Evolutionary conservation across 2,888 invertebrate genomes (phyloP).

Genomic region (Latrodectus hesperus): DNA sequence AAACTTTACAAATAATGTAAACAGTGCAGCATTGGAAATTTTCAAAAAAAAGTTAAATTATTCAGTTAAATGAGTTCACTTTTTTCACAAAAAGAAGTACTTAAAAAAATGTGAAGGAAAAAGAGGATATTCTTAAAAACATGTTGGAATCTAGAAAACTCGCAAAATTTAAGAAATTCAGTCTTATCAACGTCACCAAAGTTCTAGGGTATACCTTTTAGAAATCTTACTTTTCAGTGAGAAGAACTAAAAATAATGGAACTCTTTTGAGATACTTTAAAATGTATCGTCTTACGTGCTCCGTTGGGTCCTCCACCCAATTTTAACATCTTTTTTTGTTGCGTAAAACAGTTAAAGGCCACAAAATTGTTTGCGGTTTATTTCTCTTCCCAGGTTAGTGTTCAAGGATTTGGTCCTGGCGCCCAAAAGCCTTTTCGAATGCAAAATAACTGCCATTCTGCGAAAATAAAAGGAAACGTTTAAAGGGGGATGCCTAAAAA

Average conservation of each 20-base stretch:
- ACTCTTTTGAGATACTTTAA: slow-evolving; percentile 51
- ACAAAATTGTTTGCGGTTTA: slow-evolving; percentile 25
- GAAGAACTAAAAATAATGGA: background rate
- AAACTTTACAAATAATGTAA: too few species aligned
- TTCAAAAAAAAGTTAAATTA: too few species aligned
- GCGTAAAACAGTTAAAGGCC: background rate
- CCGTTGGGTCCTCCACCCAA: slow-evolving; percentile 3
- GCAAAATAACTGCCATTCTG: slow-evolving; percentile 67
- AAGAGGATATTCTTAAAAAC: too few species aligned
- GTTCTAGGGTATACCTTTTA: too few species aligned
- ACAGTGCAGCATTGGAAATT: too few species aligned
- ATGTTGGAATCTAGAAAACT: too few species aligned
- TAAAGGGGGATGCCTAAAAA: slow-evolving; percentile 14
- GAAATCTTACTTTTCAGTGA: too few species aligned
- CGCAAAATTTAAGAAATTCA: too few species aligned
- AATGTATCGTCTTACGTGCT: slow-evolving; percentile 57
- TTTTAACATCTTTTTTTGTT: background rate
- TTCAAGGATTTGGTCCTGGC: slow-evolving; percentile 46
- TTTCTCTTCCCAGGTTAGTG: slow-evolving; percentile 16
- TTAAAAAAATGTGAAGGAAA: too few species aligned
- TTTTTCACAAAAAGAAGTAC: too few species aligned
- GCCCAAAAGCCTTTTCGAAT: slow-evolving; percentile 46
- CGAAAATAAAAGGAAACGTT: slow-evolving; percentile 48
- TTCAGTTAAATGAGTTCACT: too few species aligned
- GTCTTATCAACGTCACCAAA: too few species aligned